Evolutionary conservation across 2,797 vertebrate genomes (phyloP).

Genomic region (Rhabdophis nuchalis): DNA sequence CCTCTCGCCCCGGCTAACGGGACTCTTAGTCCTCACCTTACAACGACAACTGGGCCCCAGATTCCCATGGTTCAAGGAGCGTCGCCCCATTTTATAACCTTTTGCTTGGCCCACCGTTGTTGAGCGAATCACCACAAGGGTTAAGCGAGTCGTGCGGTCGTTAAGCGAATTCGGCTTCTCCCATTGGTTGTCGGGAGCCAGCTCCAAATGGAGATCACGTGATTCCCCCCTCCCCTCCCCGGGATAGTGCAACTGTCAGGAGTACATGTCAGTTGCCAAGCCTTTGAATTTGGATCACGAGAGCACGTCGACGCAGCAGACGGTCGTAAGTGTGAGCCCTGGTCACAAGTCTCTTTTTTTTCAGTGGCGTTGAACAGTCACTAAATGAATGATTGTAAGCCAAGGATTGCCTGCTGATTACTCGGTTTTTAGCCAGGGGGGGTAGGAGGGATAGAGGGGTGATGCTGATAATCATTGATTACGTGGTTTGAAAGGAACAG

Average conservation of each 20-base stretch:
- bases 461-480: fast-evolving
- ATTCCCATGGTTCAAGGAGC: not conserved
- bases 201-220: not conserved
- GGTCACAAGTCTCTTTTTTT: not conserved
- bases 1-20: not conserved
- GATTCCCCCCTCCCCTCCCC: too few relatives aligned
- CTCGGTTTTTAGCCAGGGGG: not conserved
- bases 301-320: too few relatives aligned
- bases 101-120: not conserved
- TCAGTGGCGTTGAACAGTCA: not conserved
- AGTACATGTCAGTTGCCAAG: not conserved
- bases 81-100: not conserved
- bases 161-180: not conserved
- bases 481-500: not conserved
- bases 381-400: not conserved
- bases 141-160: not conserved
- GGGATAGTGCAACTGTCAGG: not conserved
- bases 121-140: too few relatives aligned
- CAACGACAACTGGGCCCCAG: not conserved
- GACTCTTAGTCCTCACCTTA: not conserved
- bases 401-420: not conserved
- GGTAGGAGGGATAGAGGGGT: fast-evolving
- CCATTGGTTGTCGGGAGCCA: not conserved
- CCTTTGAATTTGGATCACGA: not conserved
- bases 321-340: not conserved